Base-by-base conservation (phyloP, 2,888 invertebrate species). In the Volucella inanis region DNA sequence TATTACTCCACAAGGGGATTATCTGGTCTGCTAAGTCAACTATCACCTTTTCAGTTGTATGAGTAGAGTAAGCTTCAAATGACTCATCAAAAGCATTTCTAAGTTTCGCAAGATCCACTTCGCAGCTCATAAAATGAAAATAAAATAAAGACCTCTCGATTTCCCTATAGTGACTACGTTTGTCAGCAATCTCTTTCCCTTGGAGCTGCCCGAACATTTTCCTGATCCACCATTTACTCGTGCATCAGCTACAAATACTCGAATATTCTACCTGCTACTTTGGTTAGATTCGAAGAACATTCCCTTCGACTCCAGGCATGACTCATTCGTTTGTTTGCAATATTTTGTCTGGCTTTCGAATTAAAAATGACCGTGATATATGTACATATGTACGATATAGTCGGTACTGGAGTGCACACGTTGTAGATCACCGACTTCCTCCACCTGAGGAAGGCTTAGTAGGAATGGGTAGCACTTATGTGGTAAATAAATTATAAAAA, bases 161-260 rank as follows among this genome's bases (percentile, higher is more conserved):
- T 22, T 22, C 22, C 22, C 22, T 3, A 22, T 22, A 4, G 3
- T 22, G 22, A 4, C 3, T 22, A 22, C 22, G 22, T 22, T 22
- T 22, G 22, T 22, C 22, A 22, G 22, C 22, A 22, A 22, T 22
- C 4, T 22, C 22, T 22, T 22, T 18, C 57, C 38, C 52, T 61
- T 15, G 1, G 9, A 75, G 41, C 57, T 75, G 64, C 65, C 75
- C 65, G 75, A 49, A 22, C 64, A 57, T 65, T 65, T 65, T 22
- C 31, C 64, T 18, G 45, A 15, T 8, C 38, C 38, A 64, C 54
- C 49, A 71, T 59, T 38, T 61, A 45, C 14, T 31, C 47, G 22
- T 22, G 22, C 22, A 22, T 22, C 22, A 22, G 3, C 22, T 2
- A 49, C 64, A 57, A 57, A n/a, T 55, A 18, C 18, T 18, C 18